Conservation (phyloP, 1,140 invertebrate genomes). For the Pantala flavescens region DNA sequence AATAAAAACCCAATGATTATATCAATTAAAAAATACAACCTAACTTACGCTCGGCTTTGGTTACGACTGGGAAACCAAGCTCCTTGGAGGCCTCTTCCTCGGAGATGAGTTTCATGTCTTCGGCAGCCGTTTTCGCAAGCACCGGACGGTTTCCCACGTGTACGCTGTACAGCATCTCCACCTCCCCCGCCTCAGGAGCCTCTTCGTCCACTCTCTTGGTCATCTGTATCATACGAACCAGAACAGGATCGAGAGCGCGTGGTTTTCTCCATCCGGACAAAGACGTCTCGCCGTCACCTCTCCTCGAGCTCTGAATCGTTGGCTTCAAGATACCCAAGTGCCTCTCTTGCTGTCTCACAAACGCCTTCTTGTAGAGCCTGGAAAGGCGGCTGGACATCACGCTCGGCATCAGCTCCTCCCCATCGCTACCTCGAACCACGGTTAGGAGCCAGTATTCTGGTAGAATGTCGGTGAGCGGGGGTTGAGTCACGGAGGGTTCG, state of each 20-base stretch:
- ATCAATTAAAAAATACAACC: too few species aligned
- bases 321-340: constrained; percentile 48
- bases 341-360: constrained; percentile 51
- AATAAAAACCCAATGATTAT: too few species aligned
- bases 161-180: constrained; percentile 63
- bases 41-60: constrained; percentile 69
- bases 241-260: constrained; percentile 22
- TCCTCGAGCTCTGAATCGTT: constrained; percentile 12
- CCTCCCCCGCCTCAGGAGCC: constrained; percentile 30
- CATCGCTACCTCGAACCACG: constrained; percentile 44
- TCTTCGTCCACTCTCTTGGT: constrained; percentile 19
- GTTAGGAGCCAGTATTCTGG: constrained; percentile 64
- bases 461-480: not conserved
- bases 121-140: constrained; percentile 60
- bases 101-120: constrained; percentile 63
- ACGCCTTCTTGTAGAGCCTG: constrained; percentile 39
- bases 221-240: not conserved
- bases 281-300: constrained; percentile 20
- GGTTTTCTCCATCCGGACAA: constrained; percentile 3
- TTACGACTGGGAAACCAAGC: constrained; percentile 60
- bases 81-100: constrained; percentile 61
- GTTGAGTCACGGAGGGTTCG: not conserved
- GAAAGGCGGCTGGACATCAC: constrained; percentile 39
- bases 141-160: constrained; percentile 63
- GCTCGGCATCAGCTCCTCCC: constrained; percentile 25